Conservation (phyloP, 2,888 invertebrate species). For the Marronus borbonicus region DNA sequence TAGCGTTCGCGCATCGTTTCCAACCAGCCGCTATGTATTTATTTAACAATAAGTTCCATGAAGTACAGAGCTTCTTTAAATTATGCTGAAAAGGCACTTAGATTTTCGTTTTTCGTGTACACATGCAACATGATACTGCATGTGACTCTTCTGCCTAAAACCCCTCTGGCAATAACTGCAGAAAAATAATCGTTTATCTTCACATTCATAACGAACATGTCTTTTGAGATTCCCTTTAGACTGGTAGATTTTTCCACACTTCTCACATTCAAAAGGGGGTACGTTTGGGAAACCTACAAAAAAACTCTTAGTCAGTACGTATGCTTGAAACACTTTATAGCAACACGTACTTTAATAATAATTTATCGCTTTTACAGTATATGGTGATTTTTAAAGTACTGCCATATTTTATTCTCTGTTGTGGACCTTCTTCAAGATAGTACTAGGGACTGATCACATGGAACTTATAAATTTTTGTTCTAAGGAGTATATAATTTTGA, state of each 20-base stretch:
- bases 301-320: constrained; percentile 23
- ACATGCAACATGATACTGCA: constrained; percentile 35
- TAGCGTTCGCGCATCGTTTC: too few relatives aligned
- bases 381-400: too few relatives aligned
- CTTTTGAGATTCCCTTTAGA: constrained; percentile 52
- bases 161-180: constrained; percentile 42
- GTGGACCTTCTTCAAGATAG: too few relatives aligned
- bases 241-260: constrained; percentile 46
- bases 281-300: constrained; percentile 32
- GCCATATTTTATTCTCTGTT: too few relatives aligned
- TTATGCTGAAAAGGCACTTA: constrained; percentile 19
- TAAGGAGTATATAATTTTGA: too few relatives aligned
- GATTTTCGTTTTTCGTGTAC: constrained; percentile 24
- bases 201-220: constrained; percentile 52
- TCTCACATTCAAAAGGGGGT: constrained; percentile 15
- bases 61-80: not conserved
- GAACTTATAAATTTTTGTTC: too few relatives aligned
- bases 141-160: constrained; percentile 45
- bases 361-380: not conserved
- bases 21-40: not conserved
- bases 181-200: constrained; percentile 36
- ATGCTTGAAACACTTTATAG: not conserved
- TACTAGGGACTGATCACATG: too few relatives aligned
- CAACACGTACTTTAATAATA: not conserved
- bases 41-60: not conserved